Conservation (phyloP, 2,888 invertebrate genomes). For the Trichopria drosophilae region DNA sequence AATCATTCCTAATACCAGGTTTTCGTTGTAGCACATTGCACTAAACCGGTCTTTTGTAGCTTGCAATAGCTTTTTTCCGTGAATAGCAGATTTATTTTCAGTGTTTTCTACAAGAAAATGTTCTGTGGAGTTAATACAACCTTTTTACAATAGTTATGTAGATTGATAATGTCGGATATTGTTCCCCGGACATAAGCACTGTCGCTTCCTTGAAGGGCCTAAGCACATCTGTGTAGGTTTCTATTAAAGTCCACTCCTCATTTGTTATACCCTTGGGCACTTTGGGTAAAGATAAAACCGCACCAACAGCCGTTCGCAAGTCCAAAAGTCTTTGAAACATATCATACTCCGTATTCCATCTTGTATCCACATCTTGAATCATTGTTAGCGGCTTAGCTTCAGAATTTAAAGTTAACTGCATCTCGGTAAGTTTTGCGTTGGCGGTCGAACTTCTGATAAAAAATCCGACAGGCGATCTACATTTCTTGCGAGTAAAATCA, state of each 20-base stretch:
- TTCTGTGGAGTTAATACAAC: slow-evolving; percentile 1
- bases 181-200: no score
- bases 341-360: slow-evolving; percentile 11
- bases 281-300: no score
- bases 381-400: no score
- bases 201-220: no score
- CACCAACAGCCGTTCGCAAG: neutral
- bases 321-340: slow-evolving; percentile 9
- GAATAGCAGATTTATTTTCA: neutral
- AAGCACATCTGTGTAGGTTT: no score
- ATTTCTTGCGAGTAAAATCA: neutral
- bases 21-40: neutral
- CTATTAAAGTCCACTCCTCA: no score
- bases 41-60: neutral
- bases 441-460: slow-evolving; percentile 9
- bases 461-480: slow-evolving; percentile 2
- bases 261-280: no score
- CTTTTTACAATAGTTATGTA: slow-evolving; percentile 6
- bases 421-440: neutral
- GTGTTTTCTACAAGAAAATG: neutral
- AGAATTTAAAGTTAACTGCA: neutral
- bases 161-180: slow-evolving; percentile 8
- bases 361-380: slow-evolving; percentile 14
- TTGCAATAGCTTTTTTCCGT: neutral
- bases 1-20: slow-evolving; percentile 1